Evolutionary conservation across 2,113 vertebrate species (phyloP).

Genomic region (Epinephelus lanceolatus): DNA sequence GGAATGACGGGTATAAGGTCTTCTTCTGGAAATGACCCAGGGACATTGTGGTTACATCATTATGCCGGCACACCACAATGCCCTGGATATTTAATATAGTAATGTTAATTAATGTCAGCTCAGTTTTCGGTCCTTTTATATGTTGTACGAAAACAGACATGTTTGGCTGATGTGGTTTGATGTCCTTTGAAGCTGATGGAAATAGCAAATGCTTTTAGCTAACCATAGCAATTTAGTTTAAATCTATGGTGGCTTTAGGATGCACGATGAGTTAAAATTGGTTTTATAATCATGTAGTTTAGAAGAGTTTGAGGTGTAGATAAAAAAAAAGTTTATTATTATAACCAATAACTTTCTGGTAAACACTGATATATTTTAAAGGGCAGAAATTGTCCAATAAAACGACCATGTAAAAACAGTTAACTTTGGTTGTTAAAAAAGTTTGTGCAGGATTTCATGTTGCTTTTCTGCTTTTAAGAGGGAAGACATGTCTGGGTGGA

Average conservation of each 20-base stretch:
- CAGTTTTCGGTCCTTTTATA: background rate
- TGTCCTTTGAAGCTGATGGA: background rate
- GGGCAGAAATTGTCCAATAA: background rate
- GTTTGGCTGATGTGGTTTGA: slow-evolving; percentile 3
- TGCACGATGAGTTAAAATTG: background rate
- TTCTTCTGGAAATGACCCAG: too few relatives aligned
- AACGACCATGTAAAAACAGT: background rate
- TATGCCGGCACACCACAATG: background rate
- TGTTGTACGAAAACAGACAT: slow-evolving; percentile 3
- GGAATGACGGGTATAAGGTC: too few relatives aligned
- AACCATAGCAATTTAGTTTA: background rate
- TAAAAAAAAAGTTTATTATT: background rate
- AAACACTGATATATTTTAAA: background rate
- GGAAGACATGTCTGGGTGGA: slow-evolving; percentile 37
- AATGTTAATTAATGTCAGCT: slow-evolving; percentile 11
- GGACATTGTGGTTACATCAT: background rate
- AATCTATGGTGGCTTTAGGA: background rate
- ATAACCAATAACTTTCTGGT: background rate
- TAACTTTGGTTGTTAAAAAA: background rate
- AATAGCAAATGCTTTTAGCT: background rate
- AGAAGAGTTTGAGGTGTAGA: background rate
- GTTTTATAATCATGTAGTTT: background rate
- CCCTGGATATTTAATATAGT: background rate
- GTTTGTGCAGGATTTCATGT: slow-evolving; percentile 10
- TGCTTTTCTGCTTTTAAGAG: slow-evolving; percentile 40